Evolutionary conservation across 2,797 vertebrate genomes (phyloP).

Genomic region (Melanotaenia nigrans): DNA sequence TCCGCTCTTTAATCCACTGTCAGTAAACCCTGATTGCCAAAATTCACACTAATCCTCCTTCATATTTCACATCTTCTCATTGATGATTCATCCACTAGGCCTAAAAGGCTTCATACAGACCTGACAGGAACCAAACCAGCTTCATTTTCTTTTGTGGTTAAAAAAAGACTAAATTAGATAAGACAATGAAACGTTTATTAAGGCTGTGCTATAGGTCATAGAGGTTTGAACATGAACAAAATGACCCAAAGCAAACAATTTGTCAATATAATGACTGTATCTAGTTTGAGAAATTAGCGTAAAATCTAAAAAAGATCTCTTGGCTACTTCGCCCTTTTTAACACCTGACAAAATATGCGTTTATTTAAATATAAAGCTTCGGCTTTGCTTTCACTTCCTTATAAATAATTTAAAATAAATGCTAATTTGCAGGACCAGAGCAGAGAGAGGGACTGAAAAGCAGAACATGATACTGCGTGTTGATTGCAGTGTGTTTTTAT

Average conservation of each 20-base stretch:
- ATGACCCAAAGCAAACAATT: not conserved
- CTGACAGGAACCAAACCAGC: constrained; percentile 38
- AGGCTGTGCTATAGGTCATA: not conserved
- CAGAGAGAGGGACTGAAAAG: constrained; percentile 1
- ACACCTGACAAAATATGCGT: no score
- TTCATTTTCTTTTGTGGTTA: constrained; percentile 18
- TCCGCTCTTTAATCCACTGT: constrained; percentile 61
- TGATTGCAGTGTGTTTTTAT: constrained; percentile 55
- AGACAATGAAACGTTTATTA: not conserved
- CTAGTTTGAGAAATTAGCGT: not conserved
- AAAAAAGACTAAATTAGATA: not conserved
- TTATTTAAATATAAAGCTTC: no score
- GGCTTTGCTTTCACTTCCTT: not conserved
- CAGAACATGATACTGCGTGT: constrained; percentile 12
- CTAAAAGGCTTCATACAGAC: constrained; percentile 30
- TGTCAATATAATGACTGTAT: not conserved
- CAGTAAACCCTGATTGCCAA: constrained; percentile 41
- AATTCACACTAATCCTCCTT: constrained; percentile 67
- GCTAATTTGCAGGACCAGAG: not conserved
- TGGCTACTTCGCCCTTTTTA: no score
- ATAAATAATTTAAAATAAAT: constrained; percentile 13
- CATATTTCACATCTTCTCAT: constrained; percentile 64
- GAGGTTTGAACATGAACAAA: constrained; percentile 27
- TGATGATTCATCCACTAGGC: constrained; percentile 48
- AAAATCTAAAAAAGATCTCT: no score